phyloP scores from a whole-genome alignment of 2,797 vertebrate genomes.

The Urocyon cinereoargenteus region DNA sequence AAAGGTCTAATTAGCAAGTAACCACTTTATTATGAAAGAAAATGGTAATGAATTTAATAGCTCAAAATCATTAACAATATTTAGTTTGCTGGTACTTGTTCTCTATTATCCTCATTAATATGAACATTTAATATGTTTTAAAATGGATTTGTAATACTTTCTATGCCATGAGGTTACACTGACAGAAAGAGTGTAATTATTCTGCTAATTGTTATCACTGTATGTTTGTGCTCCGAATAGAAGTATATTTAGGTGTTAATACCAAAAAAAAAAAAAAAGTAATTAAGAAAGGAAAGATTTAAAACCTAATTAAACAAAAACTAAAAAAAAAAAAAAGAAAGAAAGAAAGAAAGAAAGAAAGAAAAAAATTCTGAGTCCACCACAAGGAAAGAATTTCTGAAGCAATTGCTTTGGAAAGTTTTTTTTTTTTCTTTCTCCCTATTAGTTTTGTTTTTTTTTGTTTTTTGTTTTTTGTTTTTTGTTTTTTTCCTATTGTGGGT shows the following conservation, averaged over 20 bases:
- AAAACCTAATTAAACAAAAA: constrained; percentile 88
- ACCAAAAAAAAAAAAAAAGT: constrained; percentile 86
- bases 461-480: fast-evolving
- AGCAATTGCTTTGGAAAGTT: constrained; percentile 77
- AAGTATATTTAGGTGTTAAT: constrained; percentile 89
- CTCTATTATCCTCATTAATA: constrained; percentile 92
- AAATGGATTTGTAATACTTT: constrained; percentile 92
- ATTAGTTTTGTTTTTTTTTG: constrained; percentile 23
- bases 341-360: constrained; percentile 71
- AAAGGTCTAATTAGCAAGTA: constrained; percentile 98
- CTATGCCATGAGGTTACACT: constrained; percentile 89
- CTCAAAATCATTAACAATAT: constrained; percentile 97
- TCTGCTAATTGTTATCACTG: constrained; percentile 91
- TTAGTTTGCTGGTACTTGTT: constrained; percentile 91
- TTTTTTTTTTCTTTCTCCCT: background rate
- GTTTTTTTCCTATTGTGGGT: constrained; percentile 51
- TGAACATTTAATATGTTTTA: constrained; percentile 92
- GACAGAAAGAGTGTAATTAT: constrained; percentile 91
- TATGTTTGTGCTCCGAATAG: constrained; percentile 90
- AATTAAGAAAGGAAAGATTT: constrained; percentile 90
- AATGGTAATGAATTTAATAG: constrained; percentile 97
- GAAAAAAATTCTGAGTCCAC: constrained; percentile 57
- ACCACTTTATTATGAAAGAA: constrained; percentile 96
- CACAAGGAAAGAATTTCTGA: constrained; percentile 82
- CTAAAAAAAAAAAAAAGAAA: constrained; percentile 79